Base-by-base conservation (phyloP, 2,888 invertebrate genomes). In the Philonicus albiceps region DNA sequence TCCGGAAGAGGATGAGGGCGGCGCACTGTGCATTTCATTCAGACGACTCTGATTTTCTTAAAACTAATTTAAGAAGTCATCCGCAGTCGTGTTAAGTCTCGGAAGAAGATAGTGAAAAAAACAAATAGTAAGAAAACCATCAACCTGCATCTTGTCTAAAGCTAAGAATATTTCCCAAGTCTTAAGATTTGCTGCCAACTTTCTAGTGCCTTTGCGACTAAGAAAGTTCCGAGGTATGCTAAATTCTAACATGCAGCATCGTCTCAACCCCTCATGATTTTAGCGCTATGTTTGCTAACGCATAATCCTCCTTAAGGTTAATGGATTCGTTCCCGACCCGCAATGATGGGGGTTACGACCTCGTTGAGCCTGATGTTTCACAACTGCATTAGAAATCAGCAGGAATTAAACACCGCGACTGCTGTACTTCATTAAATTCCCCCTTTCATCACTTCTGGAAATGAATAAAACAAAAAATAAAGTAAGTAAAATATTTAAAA, bases 261-360 rank as follows among this genome's bases (percentile, higher is more conserved):
- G 22, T 40, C 40, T 37, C 81, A 16, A 22, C 55, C 81, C 31
- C 55, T 64, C 19, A 19, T 37, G 16, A 19, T 64, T 34, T 53
- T 55, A 34, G 34, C 55, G 27, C 19, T 81, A 55, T 53, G 80
- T 53, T 53, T 80, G 81, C 19, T 16, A 81, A 7, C 80, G 55
- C 81, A 31, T 81, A 81, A 81, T 81, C 81, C 81, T 55, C 34
- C 81, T 81, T 81, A 81, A 55, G 81, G 81, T 81, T 81, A 81
- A 81, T 81, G 81, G 81, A 81, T 81, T 81, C 81, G 22, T 81
- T 81, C 64, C 55, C 81, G 22, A 22, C 64, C 55, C 81, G 22
- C 19, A 22, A 55, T 55, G 81, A 81, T 81, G 81, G 81, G 81
- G 81, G 81, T 81, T 81, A 34, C 55, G 64, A 81, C 81, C 81